phyloP scores from a whole-genome alignment of 2,797 vertebrate species.

The Hirundo rustica region DNA sequence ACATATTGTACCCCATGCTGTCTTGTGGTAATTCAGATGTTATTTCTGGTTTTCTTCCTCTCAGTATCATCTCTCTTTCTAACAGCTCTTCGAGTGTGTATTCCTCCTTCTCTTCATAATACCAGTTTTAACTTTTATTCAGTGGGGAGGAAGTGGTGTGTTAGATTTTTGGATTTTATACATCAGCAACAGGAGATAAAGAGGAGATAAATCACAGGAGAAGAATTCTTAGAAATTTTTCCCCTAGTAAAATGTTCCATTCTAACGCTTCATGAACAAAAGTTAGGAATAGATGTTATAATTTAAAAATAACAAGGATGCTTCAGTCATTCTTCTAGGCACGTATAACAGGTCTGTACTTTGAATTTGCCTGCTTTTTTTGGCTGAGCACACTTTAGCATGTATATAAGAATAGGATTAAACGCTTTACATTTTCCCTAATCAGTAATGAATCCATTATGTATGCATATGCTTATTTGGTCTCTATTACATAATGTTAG shows the following conservation, averaged over 20 bases:
- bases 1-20: neutral
- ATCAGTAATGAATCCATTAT: constrained; percentile 29
- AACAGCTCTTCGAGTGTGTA: neutral
- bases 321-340: neutral
- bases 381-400: neutral
- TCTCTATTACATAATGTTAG: constrained; percentile 25
- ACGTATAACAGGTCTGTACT: neutral
- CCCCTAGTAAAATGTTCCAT: neutral
- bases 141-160: neutral
- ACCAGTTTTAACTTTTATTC: neutral
- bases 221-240: neutral
- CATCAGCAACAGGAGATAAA: neutral
- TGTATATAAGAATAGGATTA: constrained; percentile 12
- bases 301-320: neutral
- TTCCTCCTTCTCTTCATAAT: neutral
- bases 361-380: neutral
- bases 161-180: neutral
- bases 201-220: neutral
- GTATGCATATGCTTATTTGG: constrained; percentile 31
- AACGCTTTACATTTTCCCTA: constrained; percentile 19
- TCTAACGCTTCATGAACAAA: neutral
- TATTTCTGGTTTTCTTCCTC: constrained; percentile 6
- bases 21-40: neutral
- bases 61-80: neutral
- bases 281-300: neutral